Base-by-base conservation (phyloP, 2,113 vertebrate genomes). In the Rafetus swinhoei region DNA sequence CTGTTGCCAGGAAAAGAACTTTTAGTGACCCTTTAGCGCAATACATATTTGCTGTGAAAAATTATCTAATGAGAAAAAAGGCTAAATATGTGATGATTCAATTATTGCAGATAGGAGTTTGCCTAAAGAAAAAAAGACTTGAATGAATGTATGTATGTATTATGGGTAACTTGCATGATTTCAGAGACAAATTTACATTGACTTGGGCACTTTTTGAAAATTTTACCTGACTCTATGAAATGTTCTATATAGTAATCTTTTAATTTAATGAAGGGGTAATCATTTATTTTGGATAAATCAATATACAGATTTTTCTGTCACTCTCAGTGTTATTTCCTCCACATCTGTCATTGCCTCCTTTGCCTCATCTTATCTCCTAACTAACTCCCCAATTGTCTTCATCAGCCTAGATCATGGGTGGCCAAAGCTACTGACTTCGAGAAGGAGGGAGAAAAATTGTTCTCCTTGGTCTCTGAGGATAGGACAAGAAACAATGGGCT, bases 1-100 rank as follows among this genome's bases (percentile, higher is more conserved):
- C 50, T 29, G 69, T 92, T 94, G 55, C 50, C 25, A 56, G 83
- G 86, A 56, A 95, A 96, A 95, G 89, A 24, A 90, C 32, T 92
- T 76, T 76, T 82, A 59, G 18, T 39, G 55, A 92, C 93, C 82
- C 32, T 92, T 85, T 88, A 55, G 22, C 93, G 86, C 52, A 88
- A 55, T 53, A 77, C 7, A 1, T 92, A 72, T 89, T 95, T 93
- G 12, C 29, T 87, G 84, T 82, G 53, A 95, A 76, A 94, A 80
- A 29, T 91, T 86, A 88, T 21, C 8, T 84, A 89, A 95, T 5
- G 12, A 21, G 29, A 9, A 59, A 6, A 79, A 32, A 10, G 13
- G 4, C 62, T 55, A 86, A 86, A 88, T 79, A 60, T 12, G 18
- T 85, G 82, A 59, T 1, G 1, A 77, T 1, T 87, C 45, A 80